Evolutionary conservation across 2,888 invertebrate species (phyloP), one percentile per base, ranked within the genome.

Genomic region (Parnassius mnemosyne): DNA sequence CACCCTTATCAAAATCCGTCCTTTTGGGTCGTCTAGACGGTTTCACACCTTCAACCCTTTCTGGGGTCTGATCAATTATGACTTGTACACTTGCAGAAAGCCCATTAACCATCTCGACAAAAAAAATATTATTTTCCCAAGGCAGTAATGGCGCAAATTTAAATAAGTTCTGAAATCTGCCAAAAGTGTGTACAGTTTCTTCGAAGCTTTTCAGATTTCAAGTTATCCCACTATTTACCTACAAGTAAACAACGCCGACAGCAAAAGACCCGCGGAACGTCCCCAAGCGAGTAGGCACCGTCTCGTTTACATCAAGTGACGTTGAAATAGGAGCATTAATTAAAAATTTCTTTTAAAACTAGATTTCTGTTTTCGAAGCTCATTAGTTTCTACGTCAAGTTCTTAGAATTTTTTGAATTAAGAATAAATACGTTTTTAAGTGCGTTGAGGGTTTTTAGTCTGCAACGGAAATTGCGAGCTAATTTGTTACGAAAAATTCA

Each of bases 21-120:
- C 84, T 84, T 82, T 84, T 80, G 85, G 87, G 81, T 83, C 87
- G 90, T 90, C 90, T 90, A 90, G 90, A 90, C 90, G 84, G 78
- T 74, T 83, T 85, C 85, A 82, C 89, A 89, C 89, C 87, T 89
- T 76, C 80, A 85, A 87, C 87, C 87, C 84, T 87, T 83, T 42
- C 54, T 52, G 41, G 81, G 79, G 80, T 79, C 82, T 81, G 83
- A 13, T 49, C 49, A 49, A n/a, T 87, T 83, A 82, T 76, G 77
- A 79, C 73, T 83, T 79, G 77, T 80, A 67, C 53, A 61, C 34
- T 34, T 34, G 34, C 34, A 34, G 34, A 34, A 5, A 34, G 7
- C 34, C 34, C 34, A 7, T 34, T 34, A 7, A 34, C 34, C 34
- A 7, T 34, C 7, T 34, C 34, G 34, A 34, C 34, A 34, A 34